A percentile compares a stretch with the other conserved stretches of the same genome.
Evolutionary conservation across 2,113 vertebrate species (phyloP).

Genomic region (Calidris pugnax): DNA sequence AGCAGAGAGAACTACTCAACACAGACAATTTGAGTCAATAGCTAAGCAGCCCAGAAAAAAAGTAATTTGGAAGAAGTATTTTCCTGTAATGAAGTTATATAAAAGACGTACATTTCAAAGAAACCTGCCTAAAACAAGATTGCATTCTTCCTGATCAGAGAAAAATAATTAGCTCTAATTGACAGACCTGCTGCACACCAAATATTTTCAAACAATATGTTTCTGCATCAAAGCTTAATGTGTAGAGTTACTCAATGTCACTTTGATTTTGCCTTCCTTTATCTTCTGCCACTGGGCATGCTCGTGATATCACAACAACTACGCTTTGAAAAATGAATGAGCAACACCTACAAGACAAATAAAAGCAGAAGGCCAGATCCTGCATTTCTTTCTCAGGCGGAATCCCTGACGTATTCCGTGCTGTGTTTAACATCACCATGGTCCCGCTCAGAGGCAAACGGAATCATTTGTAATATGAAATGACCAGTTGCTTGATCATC

Average conservation of each 20-base stretch:
- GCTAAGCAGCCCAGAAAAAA: conserved; percentile 61
- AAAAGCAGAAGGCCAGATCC: background rate
- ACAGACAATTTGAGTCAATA: conserved; percentile 71
- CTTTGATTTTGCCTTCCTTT: conserved; percentile 64
- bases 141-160: conserved; percentile 67
- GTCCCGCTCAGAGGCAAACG: background rate
- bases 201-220: conserved; percentile 64
- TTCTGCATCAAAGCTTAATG: conserved; percentile 62
- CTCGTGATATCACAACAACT: conserved; percentile 13
- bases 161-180: conserved; percentile 70
- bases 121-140: conserved; percentile 60
- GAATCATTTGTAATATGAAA: background rate
- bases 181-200: conserved; percentile 48
- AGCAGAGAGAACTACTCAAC: conserved; percentile 63
- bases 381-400: background rate
- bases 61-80: conserved; percentile 70
- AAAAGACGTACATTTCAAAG: conserved; percentile 66
- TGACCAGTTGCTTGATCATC: background rate
- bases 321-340: conserved; percentile 38
- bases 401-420: background rate
- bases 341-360: conserved; percentile 50
- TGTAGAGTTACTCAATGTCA: conserved; percentile 42
- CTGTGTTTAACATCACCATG: background rate
- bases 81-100: conserved; percentile 65
- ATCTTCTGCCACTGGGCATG: conserved; percentile 41